Base-by-base conservation (phyloP, 2,797 vertebrate species). In the Synanceia verrucosa region DNA sequence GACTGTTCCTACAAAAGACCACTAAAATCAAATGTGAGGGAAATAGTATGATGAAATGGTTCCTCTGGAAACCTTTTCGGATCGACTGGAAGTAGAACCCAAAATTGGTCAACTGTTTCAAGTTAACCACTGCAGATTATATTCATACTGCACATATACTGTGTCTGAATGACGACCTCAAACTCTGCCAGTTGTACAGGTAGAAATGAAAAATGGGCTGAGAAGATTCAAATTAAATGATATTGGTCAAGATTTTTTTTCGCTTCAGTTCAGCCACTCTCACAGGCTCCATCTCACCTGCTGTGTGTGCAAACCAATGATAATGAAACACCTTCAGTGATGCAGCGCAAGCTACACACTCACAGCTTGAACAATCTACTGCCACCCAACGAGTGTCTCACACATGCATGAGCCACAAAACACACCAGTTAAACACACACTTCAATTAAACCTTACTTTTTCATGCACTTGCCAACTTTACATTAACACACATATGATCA, bases 251-350 rank as follows among this genome's bases (percentile, higher is more conserved):
- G 31, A 56, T 59, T 46, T 56, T 26, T 53, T 60, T 50, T 43
- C 19, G 48, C 62, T 34, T 70, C 46, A 50, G 23, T 16, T 26
- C 26, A n/a, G 37, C 23, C 50, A 69, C 66, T 63, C 67, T 65
- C 33, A 69, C 65, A 44, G 59, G 68, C 43, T 47, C 44, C 47
- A 28, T 34, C 39, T 65, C 75, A 19, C 83, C 80, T 58, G 79
- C 86, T 84, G 85, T 16, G 80, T 58, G 78, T 59, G 68, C 58
- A 71, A 82, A 86, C 76, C 77, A 83, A 85, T 78, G 79, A 86
- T 88, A 91, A 91, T 91, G 86, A 91, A 90, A 91, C 87, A 90
- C 85, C 87, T 91, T 63, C 44, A 36, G 44, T 65, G 63, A 68
- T 74, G 70, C 73, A 58, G 69, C 81, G 69, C 51, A 50, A 47